phyloP scores from a whole-genome alignment of 2,113 vertebrate species.

The Chaenogobius annularis region DNA sequence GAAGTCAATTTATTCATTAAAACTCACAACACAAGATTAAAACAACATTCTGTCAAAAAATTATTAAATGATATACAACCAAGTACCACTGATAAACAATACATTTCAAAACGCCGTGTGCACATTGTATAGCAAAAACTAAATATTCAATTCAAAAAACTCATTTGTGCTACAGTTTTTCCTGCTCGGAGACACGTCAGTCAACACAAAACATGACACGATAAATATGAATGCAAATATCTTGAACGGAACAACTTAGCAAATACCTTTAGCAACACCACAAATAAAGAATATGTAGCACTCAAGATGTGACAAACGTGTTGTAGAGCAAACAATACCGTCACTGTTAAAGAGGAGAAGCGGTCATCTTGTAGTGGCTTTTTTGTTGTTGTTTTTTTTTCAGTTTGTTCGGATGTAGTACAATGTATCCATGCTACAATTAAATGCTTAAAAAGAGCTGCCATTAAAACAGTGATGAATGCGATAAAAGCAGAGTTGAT shows the following conservation, averaged over 20 bases:
- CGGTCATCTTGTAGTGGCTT: not conserved
- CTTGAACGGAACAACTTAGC: slow-evolving; percentile 13
- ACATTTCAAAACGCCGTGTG: not conserved
- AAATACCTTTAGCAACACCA: slow-evolving; percentile 17
- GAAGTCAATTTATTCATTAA: slow-evolving; percentile 58
- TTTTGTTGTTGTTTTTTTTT: too few relatives aligned
- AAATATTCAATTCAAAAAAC: slow-evolving; percentile 6
- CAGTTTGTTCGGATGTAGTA: slow-evolving; percentile 6
- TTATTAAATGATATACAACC: slow-evolving; percentile 19
- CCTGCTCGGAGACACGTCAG: slow-evolving; percentile 21
- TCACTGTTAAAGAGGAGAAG: not conserved
- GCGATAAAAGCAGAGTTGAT: not conserved
- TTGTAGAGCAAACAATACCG: slow-evolving; percentile 18
- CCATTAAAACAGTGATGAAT: not conserved
- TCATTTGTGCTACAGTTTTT: slow-evolving; percentile 47
- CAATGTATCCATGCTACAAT: slow-evolving; percentile 29
- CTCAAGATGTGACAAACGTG: slow-evolving; percentile 17
- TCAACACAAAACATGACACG: slow-evolving; percentile 35
- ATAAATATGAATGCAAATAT: slow-evolving; percentile 48
- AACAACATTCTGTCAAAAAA: not conserved
- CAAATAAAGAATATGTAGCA: slow-evolving; percentile 21
- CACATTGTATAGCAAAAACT: slow-evolving; percentile 2
- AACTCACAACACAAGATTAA: slow-evolving; percentile 30
- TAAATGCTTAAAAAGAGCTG: slow-evolving; percentile 7
- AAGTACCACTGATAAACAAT: not conserved